Conservation (phyloP, 2,888 invertebrate genomes). For the Apotomis turbidana region DNA sequence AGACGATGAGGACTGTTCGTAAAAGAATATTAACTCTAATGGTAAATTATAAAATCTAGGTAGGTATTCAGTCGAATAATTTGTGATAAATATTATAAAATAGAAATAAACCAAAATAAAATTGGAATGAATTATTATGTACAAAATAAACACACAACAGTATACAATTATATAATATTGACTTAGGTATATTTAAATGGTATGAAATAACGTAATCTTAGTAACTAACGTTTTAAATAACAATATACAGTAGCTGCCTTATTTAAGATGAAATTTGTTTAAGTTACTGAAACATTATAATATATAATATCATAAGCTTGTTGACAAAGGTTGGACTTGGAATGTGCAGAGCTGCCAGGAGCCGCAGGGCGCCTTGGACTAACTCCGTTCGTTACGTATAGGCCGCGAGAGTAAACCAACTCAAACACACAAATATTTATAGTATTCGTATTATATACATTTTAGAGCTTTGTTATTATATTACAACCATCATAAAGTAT, state of each 20-base stretch:
- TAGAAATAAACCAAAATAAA: slow-evolving; percentile 4
- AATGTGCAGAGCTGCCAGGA: slow-evolving; percentile 12
- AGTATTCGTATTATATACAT: slow-evolving; percentile 71
- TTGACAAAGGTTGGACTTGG: slow-evolving; percentile 39
- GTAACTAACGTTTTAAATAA: slow-evolving; percentile 44
- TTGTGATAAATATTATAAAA: slow-evolving; percentile 49
- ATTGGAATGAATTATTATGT: slow-evolving; percentile 17
- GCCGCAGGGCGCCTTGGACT: slow-evolving; percentile 40
- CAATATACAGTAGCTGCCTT: slow-evolving; percentile 73
- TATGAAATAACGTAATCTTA: slow-evolving; percentile 33
- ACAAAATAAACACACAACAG: neutral
- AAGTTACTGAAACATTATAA: slow-evolving; percentile 20
- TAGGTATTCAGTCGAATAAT: slow-evolving; percentile 63
- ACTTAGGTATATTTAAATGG: slow-evolving; percentile 7
- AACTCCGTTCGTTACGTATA: slow-evolving; percentile 62
- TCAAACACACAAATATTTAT: slow-evolving; percentile 56
- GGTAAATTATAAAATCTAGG: slow-evolving; percentile 56
- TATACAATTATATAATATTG: neutral
- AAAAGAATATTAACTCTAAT: slow-evolving; percentile 61
- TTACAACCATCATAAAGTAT: slow-evolving; percentile 74
- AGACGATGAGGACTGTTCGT: slow-evolving; percentile 51
- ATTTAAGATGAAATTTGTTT: slow-evolving; percentile 62
- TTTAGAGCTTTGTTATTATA: slow-evolving; percentile 66
- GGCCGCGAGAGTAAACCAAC: slow-evolving; percentile 73
- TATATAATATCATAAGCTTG: slow-evolving; percentile 45